Evolutionary conservation across 2,113 vertebrate species (phyloP).

Genomic region (Nanorana parkeri): DNA sequence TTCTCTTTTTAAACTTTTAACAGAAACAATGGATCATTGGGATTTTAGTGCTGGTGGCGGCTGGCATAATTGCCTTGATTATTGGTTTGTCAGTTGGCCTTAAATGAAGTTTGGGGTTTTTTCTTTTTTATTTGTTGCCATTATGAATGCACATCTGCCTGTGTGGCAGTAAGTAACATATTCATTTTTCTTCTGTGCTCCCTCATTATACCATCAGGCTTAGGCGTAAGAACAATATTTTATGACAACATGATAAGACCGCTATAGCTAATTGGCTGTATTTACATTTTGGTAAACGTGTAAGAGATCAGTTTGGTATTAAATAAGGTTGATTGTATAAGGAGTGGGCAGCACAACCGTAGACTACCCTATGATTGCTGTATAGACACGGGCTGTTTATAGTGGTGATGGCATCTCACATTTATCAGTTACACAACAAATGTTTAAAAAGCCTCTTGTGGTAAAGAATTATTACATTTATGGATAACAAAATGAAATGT

Average conservation of each 20-base stretch:
- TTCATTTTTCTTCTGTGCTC: constrained; percentile 55
- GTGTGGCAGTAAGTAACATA: constrained; percentile 72
- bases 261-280: neutral
- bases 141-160: constrained; percentile 64
- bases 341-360: neutral
- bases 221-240: neutral
- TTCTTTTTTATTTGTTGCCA: too few species aligned
- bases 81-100: constrained; percentile 88
- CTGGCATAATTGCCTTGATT: constrained; percentile 84
- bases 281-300: neutral
- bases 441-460: neutral
- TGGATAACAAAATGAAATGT: too few species aligned
- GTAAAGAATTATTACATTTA: too few species aligned
- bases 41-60: constrained; percentile 77
- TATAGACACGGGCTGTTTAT: neutral
- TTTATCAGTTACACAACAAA: too few species aligned
- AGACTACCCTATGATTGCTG: neutral
- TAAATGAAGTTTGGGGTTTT: constrained; percentile 67
- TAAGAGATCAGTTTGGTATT: too few species aligned
- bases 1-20: constrained; percentile 65
- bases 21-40: constrained; percentile 91
- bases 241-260: too few species aligned
- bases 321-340: constrained; percentile 33
- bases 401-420: neutral
- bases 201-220: constrained; percentile 5